Evolutionary conservation across 1,140 invertebrate species (phyloP).

Genomic region (Drosophila nigromelanica): DNA sequence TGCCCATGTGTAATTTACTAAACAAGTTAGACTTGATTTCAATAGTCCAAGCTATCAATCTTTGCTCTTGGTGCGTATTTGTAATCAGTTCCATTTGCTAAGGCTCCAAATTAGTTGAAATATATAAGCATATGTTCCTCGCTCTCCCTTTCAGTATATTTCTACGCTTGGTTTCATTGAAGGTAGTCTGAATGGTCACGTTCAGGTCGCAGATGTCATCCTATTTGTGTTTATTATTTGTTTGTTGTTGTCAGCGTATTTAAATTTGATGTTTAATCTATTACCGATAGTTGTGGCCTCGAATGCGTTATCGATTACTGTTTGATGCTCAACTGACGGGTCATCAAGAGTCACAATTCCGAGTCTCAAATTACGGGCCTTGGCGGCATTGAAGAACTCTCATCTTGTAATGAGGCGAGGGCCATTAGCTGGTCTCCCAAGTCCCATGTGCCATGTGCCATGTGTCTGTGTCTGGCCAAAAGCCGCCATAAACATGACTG

Average conservation of each 20-base stretch:
- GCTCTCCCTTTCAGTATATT: too few species aligned
- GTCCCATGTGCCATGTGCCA: not conserved
- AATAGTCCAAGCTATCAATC: too few species aligned
- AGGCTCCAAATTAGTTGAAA: not conserved
- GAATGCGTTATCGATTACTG: slow-evolving; percentile 63
- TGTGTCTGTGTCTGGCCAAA: slow-evolving; percentile 36
- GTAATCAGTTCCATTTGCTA: not conserved
- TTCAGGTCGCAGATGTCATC: too few species aligned
- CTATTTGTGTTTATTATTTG: too few species aligned
- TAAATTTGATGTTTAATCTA: slow-evolving; percentile 53
- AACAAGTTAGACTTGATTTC: too few species aligned
- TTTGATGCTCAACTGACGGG: slow-evolving; percentile 67
- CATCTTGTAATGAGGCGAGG: slow-evolving; percentile 35
- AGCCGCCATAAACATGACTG: slow-evolving; percentile 70
- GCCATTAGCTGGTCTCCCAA: slow-evolving; percentile 49
- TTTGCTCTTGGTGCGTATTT: not conserved
- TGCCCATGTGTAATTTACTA: too few species aligned
- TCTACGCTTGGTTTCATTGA: too few species aligned
- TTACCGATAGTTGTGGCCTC: slow-evolving; percentile 53
- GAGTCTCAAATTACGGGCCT: slow-evolving; percentile 43
- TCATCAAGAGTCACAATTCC: slow-evolving; percentile 50
- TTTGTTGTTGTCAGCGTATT: not conserved
- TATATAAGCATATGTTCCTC: too few species aligned
- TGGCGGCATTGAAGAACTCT: slow-evolving; percentile 31
- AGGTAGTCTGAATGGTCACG: not conserved